These are phyloP conservation scores for Ctenopoma kingsleyae DNA, from an alignment of 2,797 vertebrate species.

Conservation along the genomic window DNA sequence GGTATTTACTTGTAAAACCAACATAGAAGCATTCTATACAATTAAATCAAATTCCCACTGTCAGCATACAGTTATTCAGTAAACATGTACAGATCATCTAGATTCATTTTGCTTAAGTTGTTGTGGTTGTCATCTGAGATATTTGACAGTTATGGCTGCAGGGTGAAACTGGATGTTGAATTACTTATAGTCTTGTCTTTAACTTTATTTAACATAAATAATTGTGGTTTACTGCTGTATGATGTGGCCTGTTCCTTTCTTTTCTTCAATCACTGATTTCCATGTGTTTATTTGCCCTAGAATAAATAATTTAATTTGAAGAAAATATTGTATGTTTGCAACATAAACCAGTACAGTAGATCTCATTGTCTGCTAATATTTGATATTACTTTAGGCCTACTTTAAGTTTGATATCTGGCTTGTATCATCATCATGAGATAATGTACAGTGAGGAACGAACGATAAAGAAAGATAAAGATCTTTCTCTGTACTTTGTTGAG, in stretches of 20 bases:
- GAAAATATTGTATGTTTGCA: not conserved
- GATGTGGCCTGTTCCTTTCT: not conserved
- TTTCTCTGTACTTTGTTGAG: conserved; percentile 6
- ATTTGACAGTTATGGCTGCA: not conserved
- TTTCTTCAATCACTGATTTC: not conserved
- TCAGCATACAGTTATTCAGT: not conserved
- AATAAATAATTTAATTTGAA: not conserved
- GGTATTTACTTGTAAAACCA: not conserved
- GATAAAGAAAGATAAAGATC: too few relatives aligned
- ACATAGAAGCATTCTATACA: not conserved
- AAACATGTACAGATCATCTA: not conserved
- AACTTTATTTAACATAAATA: too few relatives aligned
- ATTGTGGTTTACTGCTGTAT: not conserved
- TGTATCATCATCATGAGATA: too few relatives aligned
- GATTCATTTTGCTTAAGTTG: not conserved
- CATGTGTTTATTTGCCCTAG: conserved; percentile 12
- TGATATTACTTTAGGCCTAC: too few relatives aligned
- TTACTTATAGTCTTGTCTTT: not conserved
- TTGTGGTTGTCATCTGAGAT: not conserved
- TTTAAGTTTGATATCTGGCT: too few relatives aligned
- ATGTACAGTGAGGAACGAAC: too few relatives aligned
- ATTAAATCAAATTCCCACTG: not conserved
- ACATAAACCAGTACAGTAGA: not conserved
- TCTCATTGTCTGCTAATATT: not conserved
- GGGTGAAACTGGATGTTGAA: too few relatives aligned